Percentiles rank a stretch among this genome's conserved stretches.
These are phyloP conservation scores for Standfussiana lucernea DNA, from an alignment of 2,888 invertebrate species.

Conservation along the genomic window DNA sequence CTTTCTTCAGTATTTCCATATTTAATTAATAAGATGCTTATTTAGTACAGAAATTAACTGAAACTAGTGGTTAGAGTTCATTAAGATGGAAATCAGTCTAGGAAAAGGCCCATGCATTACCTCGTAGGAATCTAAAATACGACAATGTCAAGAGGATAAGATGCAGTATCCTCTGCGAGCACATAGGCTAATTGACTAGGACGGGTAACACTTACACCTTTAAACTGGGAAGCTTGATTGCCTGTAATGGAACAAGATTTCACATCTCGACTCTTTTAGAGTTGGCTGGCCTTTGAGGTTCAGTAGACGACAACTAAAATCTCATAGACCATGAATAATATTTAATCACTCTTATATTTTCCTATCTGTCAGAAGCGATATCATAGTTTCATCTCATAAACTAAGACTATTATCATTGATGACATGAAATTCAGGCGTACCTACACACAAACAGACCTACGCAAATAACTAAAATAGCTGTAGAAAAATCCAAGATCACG, in stretches of 20 bases:
- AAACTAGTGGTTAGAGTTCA: neutral
- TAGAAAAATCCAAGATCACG: conserved; percentile 57
- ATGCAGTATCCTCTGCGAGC: neutral
- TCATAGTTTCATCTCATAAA: neutral
- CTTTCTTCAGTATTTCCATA: neutral
- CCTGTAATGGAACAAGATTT: neutral
- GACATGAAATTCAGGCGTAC: conserved; percentile 7
- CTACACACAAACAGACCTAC: neutral
- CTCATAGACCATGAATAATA: neutral
- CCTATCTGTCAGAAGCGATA: neutral
- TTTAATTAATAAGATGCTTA: neutral
- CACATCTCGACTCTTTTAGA: neutral
- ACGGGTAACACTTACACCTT: neutral
- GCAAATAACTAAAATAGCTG: conserved; percentile 4
- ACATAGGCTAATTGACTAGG: neutral
- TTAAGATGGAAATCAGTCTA: neutral
- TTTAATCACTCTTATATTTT: conserved; percentile 1
- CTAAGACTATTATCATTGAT: conserved; percentile 2
- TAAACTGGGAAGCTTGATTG: neutral
- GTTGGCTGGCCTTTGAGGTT: neutral
- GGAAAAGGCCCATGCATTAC: neutral
- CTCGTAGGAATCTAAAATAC: neutral
- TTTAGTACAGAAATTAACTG: neutral
- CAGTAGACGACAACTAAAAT: neutral
- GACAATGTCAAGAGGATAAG: conserved; percentile 2